phyloP scores from a whole-genome alignment of 2,797 vertebrate genomes.

The Notoglanidium macrostoma region DNA sequence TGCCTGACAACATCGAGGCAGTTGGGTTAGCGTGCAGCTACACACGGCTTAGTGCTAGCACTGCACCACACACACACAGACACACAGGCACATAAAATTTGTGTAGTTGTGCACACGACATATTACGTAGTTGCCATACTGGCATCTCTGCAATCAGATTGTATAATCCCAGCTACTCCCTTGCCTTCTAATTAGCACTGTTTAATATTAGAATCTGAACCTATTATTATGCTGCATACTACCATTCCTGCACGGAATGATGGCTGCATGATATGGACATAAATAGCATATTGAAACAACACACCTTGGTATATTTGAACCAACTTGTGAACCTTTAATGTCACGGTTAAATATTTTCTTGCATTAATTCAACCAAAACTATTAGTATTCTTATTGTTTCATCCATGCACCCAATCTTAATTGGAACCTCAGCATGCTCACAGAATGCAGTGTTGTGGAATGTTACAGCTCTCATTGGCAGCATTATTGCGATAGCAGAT shows the following conservation, averaged over 20 bases:
- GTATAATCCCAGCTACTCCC: neutral
- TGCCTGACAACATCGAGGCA: constrained; percentile 81
- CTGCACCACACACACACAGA: constrained; percentile 36
- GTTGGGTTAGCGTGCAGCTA: constrained; percentile 53
- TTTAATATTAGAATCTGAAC: constrained; percentile 3
- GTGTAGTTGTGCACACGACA: neutral
- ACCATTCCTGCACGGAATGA: neutral
- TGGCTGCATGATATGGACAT: neutral
- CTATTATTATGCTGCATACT: neutral
- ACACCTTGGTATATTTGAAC: neutral
- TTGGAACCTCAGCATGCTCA: neutral
- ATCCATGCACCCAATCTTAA: neutral
- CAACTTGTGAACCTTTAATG: neutral
- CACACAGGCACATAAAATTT: neutral
- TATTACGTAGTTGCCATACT: neutral
- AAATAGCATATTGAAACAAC: neutral
- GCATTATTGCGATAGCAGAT: neutral
- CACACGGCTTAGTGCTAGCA: constrained; percentile 24
- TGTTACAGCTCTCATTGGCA: neutral
- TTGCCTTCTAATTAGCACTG: neutral
- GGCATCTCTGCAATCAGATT: neutral
- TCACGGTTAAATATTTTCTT: neutral
- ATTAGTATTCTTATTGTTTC: neutral
- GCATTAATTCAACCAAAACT: neutral
- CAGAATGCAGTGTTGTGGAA: neutral